Base-by-base conservation (phyloP, 2,113 vertebrate species). In the Dissostichus mawsoni region DNA sequence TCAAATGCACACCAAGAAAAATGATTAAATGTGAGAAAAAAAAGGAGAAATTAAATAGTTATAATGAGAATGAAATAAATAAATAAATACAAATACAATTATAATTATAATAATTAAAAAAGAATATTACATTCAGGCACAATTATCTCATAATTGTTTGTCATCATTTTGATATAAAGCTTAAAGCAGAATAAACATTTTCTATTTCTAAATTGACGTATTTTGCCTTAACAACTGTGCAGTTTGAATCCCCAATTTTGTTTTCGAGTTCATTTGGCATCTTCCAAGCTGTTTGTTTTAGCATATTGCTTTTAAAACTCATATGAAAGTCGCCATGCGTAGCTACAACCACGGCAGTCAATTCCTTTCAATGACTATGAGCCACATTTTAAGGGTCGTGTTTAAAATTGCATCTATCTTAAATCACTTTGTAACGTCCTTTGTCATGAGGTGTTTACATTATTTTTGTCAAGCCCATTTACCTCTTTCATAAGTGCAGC, bases 401-500 rank as follows among this genome's bases (percentile, higher is more conserved):
- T 50, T 59, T 36, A n/a, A 50, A 65, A 52, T 29, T 2, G 2
- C 11, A 16, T 25, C 4, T 45, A 8, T 8, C 57, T 50, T 59
- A 59, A 65, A 59, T 61, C 33, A 36, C 47, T 41, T 67, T 62
- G 13, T 61, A 11, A 29, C 55, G 3, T 51, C 12, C 47, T 69
- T 29, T 44, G 9, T 33, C 33, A 13, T 7, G 69, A 52, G 25
- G 12, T n/a, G 25, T 56, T 69, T 63, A 55, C 59, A 59, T 44
- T 52, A n/a, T 52, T 53, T 41, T 53, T 9, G 14, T 52, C 52
- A 23, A 16, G 41, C n/a, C 41, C 55, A 33, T 51, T 52, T 12
- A 66, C 12, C 41, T 20, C 7, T n/a, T 23, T 58, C n/a, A 51
- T 18, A 52, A 64, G 25, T 25, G 59, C 45, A 70, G 64, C 82